Evolutionary conservation across 1,140 invertebrate genomes (phyloP), one percentile per base, ranked within the genome.

Genomic region (Phymastichus coffea): DNA sequence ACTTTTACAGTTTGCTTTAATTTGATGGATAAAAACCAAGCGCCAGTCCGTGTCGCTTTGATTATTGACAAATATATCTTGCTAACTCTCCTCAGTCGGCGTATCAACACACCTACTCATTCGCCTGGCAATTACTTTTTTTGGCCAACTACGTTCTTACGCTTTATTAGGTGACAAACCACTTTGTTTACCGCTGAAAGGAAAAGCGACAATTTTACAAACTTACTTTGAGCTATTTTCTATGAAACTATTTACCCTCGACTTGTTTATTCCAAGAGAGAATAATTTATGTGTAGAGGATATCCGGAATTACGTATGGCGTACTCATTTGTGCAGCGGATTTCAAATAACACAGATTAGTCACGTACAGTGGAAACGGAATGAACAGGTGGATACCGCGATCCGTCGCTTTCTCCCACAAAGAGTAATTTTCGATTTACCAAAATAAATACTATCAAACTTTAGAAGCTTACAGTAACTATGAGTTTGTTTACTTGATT

Each of bases 1-100:
- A 49, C 52, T 56, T 61, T 61, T 61, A 61, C 37, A 61, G 52
- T 61, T 55, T 48, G 8, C 52, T 55, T 61, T 55, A 55, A 56
- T 55, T 55, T 53, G 52, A 61, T 41, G 58, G 46, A 35, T 44
- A 28, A 14, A 26, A 19, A 10, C 14, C 10, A 14, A 20, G 15
- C 19, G 3, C 15, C n/a, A 6, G 22, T 22, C 30, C 15, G 17
- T 15, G 19, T 20, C 25, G 17, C 52, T 19, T 41, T 26, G 30
- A 35, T 47, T 37, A 30, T 56, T 15, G 33, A n/a, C n/a, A n/a
- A n/a, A n/a, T n/a, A n/a, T n/a, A n/a, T n/a, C n/a, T n/a, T n/a
- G n/a, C n/a, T n/a, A n/a, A n/a, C n/a, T n/a, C n/a, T n/a, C n/a
- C n/a, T n/a, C n/a, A n/a, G n/a, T n/a, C n/a, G n/a, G n/a, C n/a